Conservation (phyloP, 1,140 invertebrate genomes). For the Neodiprion pinetum region DNA sequence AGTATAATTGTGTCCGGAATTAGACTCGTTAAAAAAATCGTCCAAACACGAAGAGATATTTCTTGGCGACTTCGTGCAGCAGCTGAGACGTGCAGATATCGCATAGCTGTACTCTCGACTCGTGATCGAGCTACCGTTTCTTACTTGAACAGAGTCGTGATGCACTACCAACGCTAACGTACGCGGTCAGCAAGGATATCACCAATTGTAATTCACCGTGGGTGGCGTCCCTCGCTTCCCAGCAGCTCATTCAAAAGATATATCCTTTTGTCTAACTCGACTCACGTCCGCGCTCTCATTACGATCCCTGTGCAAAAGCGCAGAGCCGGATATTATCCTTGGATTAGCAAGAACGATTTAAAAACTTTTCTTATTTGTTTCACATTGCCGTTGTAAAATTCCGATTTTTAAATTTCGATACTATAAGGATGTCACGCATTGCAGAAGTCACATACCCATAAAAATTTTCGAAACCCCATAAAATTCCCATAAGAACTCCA, state of each 20-base stretch:
- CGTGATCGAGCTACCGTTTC: slow-evolving; percentile 8
- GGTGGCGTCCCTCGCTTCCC: slow-evolving; percentile 37
- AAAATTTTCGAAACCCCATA: too few relatives aligned
- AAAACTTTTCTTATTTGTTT: not conserved
- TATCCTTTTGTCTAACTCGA: slow-evolving; percentile 31
- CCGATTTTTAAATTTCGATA: too few relatives aligned
- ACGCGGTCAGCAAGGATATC: slow-evolving; percentile 32
- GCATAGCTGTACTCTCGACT: too few relatives aligned
- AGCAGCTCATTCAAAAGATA: slow-evolving; percentile 36
- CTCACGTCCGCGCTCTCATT: not conserved
- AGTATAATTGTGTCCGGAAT: too few relatives aligned
- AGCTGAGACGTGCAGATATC: too few relatives aligned
- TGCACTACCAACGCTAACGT: slow-evolving; percentile 34
- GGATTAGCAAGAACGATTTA: slow-evolving; percentile 30
- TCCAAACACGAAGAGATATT: not conserved
- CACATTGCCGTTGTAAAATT: too few relatives aligned
- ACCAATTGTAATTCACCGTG: slow-evolving; percentile 46
- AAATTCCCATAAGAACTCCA: too few relatives aligned
- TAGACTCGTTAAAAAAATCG: too few relatives aligned
- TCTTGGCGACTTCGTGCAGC: too few relatives aligned
- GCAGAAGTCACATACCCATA: too few relatives aligned
- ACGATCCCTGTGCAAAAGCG: not conserved
- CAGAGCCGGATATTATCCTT: not conserved
- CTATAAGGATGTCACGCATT: too few relatives aligned
- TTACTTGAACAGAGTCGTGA: slow-evolving; percentile 27